Evolutionary conservation across 2,888 invertebrate genomes (phyloP).

Genomic region (Mimachlamys varia): DNA sequence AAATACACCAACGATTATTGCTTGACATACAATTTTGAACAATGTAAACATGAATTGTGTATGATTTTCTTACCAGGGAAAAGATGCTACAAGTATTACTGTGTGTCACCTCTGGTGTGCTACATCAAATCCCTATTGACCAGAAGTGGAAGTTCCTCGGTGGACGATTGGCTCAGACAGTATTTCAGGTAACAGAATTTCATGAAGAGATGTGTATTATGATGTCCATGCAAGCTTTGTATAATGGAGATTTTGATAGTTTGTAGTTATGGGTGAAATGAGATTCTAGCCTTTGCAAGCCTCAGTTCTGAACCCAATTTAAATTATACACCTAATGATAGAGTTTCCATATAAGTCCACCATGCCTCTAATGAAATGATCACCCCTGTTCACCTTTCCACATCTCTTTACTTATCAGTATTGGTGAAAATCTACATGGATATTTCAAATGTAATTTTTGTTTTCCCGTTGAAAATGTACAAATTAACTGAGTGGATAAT

Average conservation of each 20-base stretch:
- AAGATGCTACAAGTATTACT: slow-evolving; percentile 92
- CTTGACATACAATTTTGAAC: no score
- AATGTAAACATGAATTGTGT: neutral
- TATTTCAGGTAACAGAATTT: slow-evolving; percentile 80
- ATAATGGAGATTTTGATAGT: neutral
- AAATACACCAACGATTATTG: no score
- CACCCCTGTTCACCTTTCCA: no score
- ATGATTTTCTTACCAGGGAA: slow-evolving; percentile 87
- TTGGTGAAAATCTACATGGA: no score
- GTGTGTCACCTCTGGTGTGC: slow-evolving; percentile 94
- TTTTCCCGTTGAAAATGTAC: no score
- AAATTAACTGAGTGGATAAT: no score
- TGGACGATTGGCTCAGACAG: slow-evolving; percentile 81
- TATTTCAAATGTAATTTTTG: no score
- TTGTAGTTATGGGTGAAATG: neutral
- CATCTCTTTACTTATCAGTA: no score
- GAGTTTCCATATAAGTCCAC: no score
- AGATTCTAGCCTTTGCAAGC: no score
- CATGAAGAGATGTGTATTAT: neutral
- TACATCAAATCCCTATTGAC: slow-evolving; percentile 87
- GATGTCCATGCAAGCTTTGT: neutral
- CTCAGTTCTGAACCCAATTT: neutral
- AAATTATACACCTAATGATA: neutral
- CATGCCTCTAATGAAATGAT: no score
- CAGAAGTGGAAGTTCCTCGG: slow-evolving; percentile 87